phyloP scores from a whole-genome alignment of 2,113 vertebrate genomes.

The Neotragus moschatus region DNA sequence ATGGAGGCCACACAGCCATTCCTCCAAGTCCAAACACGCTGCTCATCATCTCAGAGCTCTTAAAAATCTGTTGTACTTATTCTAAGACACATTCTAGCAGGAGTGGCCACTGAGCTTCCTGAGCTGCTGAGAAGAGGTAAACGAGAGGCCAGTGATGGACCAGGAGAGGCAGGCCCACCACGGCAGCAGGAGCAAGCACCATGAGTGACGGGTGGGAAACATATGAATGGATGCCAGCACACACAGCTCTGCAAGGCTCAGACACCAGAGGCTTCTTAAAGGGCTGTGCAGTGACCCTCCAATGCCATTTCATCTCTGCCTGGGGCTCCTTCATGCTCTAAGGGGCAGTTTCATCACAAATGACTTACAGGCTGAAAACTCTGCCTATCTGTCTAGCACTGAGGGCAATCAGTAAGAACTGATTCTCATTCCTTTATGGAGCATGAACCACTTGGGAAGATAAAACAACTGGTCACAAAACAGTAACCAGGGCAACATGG shows the following conservation, averaged over 20 bases:
- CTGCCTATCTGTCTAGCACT: neutral
- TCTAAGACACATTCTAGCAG: neutral
- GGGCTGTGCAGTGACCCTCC: neutral
- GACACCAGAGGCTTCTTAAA: fast-evolving
- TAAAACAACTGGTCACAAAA: neutral
- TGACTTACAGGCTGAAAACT: neutral
- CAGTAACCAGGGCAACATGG: neutral
- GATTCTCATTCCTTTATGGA: neutral
- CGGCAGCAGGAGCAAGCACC: neutral
- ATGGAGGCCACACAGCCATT: neutral
- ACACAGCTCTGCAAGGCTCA: neutral
- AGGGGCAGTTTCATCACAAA: neutral
- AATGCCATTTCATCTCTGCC: neutral
- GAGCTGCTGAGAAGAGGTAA: neutral
- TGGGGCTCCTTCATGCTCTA: neutral
- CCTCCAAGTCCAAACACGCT: neutral
- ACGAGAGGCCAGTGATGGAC: neutral
- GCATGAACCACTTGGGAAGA: neutral
- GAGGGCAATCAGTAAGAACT: neutral
- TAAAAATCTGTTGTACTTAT: neutral
- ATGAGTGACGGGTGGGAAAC: fast-evolving
- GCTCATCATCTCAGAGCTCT: neutral
- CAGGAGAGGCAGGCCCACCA: neutral
- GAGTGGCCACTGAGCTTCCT: neutral
- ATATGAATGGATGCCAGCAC: fast-evolving